These are phyloP conservation scores for Phylloscopus collybita DNA, from an alignment of 2,797 vertebrate species.

Conservation along the genomic window DNA sequence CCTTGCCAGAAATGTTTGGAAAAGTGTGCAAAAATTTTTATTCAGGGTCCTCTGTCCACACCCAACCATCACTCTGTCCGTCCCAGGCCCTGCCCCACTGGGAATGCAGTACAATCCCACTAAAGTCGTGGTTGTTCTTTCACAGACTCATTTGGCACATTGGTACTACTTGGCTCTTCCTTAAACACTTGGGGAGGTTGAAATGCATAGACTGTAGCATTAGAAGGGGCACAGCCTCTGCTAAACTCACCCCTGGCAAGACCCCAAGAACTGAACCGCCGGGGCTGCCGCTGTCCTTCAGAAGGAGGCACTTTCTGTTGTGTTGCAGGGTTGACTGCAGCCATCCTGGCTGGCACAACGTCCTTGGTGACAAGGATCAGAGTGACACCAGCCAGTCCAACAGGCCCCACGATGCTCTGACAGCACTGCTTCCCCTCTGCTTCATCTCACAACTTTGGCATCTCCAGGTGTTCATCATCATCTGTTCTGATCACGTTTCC, in stretches of 20 bases:
- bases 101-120: constrained; percentile 3
- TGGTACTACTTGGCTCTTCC: not conserved
- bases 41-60: not conserved
- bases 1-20: not conserved
- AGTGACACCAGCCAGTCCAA: not conserved
- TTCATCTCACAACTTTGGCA: constrained; percentile 26
- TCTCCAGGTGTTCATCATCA: constrained; percentile 6
- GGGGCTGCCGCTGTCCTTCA: constrained; percentile 29
- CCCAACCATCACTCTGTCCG: not conserved
- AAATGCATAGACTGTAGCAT: constrained; percentile 27
- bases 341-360: not conserved
- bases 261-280: constrained; percentile 2
- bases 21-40: constrained; percentile 1
- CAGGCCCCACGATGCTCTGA: not conserved
- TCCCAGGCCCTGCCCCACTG: not conserved
- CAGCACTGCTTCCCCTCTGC: constrained; percentile 1
- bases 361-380: not conserved
- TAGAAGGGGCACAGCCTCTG: not conserved
- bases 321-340: not conserved
- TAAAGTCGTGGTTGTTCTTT: not conserved
- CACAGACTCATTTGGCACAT: constrained; percentile 63
- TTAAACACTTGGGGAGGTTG: not conserved
- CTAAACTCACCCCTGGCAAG: not conserved
- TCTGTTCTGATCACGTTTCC: not conserved
- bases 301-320: constrained; percentile 43